phyloP scores from a whole-genome alignment of 2,888 invertebrate genomes.

The Lasioglossum morio region DNA sequence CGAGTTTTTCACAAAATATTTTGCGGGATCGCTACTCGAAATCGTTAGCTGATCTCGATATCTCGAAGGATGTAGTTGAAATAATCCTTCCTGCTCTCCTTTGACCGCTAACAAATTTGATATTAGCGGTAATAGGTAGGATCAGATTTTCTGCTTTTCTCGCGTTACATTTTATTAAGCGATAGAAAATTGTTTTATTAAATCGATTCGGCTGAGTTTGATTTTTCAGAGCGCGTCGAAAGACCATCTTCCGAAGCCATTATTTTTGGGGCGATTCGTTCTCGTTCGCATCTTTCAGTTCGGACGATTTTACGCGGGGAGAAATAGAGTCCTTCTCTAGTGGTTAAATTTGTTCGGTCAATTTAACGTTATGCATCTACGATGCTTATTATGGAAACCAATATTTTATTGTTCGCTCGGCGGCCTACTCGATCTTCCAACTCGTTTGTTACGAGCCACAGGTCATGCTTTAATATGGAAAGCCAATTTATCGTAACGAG shows the following conservation, averaged over 20 bases:
- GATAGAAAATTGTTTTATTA: neutral
- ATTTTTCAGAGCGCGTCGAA: neutral
- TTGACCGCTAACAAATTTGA: constrained; percentile 10
- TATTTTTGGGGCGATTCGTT: no score
- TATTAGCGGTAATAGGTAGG: neutral
- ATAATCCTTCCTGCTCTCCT: neutral
- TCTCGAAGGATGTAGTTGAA: neutral
- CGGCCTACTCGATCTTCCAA: constrained; percentile 17
- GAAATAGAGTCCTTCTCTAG: neutral
- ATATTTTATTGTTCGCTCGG: constrained; percentile 11
- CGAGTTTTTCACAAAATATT: constrained; percentile 1
- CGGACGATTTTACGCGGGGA: neutral
- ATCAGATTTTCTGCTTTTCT: neutral
- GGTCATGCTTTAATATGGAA: constrained; percentile 7
- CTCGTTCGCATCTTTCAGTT: no score
- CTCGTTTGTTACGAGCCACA: constrained; percentile 7
- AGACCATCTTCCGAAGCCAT: no score
- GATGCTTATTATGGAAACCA: constrained; percentile 24
- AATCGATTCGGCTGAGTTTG: neutral
- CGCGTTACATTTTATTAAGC: neutral
- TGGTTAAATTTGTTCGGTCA: constrained; percentile 10
- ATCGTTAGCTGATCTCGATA: neutral
- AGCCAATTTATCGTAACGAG: constrained; percentile 24
- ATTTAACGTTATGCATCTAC: constrained; percentile 13
- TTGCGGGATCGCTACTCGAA: neutral